Evolutionary conservation across 2,113 vertebrate genomes (phyloP), one percentile per base, ranked within the genome.

Genomic region (Noturus placidus): DNA sequence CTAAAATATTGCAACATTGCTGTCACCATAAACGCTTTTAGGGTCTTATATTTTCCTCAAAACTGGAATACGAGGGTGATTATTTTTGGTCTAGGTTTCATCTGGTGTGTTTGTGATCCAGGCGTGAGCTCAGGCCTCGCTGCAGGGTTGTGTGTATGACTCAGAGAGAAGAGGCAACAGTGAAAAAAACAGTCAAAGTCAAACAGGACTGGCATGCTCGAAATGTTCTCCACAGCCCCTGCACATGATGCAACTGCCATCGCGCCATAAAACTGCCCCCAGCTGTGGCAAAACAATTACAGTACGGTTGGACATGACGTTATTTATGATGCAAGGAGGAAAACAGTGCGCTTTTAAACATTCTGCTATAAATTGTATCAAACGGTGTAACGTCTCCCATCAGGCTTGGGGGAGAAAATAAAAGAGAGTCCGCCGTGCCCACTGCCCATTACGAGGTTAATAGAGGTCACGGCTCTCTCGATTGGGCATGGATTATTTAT

Each of bases 131-230:
- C 72, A 15, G 72, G 61, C 82, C 83, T 72, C n/a, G 14, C 80
- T 90, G 87, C 65, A 46, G 8, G 17, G 42, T 57, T 77, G 65
- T 70, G 80, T 63, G 88, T 46, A 54, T 89, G 92, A 92, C 88
- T 93, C 92, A 91, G 76, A 76, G 42, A 22, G 78, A 80, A 82
- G 65, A 87, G 80, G 82, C 85, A 50, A 38, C 33, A 87, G 85
- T 89, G 89, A 82, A 88, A 85, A 38, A 14, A 50, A 50, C 46
- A 10, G 88, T 82, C 87, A 46, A 72, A 89, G 86, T 90, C 85
- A 89, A 86, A 85, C 85, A 67, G 69, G 85, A 88, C 65, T 63
- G 76, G 67, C 61, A 67, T 72, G 63, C 27, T 33, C 35, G 8
- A 82, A 84, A 78, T 59, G 50, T 82, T 87, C 67, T 20, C 59